Percentiles rank a stretch among this genome's conserved stretches.
These are phyloP conservation scores for Mercenaria mercenaria DNA, from an alignment of 1,140 invertebrate genomes.

Conservation along the genomic window DNA sequence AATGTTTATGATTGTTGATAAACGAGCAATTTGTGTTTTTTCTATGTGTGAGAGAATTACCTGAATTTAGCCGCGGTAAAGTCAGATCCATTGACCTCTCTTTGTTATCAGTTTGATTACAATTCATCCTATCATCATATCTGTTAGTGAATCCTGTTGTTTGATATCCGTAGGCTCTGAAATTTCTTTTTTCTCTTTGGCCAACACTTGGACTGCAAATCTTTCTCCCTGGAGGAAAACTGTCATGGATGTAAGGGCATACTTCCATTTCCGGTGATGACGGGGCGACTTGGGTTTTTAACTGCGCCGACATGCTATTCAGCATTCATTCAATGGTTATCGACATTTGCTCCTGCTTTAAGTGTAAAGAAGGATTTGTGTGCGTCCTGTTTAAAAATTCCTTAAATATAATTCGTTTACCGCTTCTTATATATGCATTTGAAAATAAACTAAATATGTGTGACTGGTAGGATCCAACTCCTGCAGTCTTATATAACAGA, in stretches of 20 bases:
- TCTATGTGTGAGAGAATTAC: not conserved
- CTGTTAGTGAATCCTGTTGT: too few relatives aligned
- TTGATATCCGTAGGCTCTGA: not conserved
- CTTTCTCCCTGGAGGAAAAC: not conserved
- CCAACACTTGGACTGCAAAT: not conserved
- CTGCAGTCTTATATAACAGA: not conserved
- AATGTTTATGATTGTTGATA: constrained; percentile 25
- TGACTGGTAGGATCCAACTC: too few relatives aligned
- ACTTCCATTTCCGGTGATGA: not conserved
- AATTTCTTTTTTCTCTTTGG: not conserved
- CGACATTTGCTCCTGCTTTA: too few relatives aligned
- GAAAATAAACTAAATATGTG: too few relatives aligned
- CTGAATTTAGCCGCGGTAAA: not conserved
- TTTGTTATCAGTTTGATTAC: too few relatives aligned
- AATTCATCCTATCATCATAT: too few relatives aligned
- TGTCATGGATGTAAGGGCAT: not conserved
- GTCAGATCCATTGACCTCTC: not conserved
- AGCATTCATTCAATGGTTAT: too few relatives aligned
- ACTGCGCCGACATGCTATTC: not conserved
- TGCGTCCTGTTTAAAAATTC: too few relatives aligned
- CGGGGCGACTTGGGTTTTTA: not conserved
- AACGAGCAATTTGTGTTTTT: constrained; percentile 21
- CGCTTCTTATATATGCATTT: too few relatives aligned
- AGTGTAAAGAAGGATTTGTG: too few relatives aligned
- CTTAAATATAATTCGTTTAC: too few relatives aligned